A percentile compares a stretch with the other conserved stretches of the same genome.
phyloP scores from a whole-genome alignment of 2,113 vertebrate species.

The Gorilla gorilla region DNA sequence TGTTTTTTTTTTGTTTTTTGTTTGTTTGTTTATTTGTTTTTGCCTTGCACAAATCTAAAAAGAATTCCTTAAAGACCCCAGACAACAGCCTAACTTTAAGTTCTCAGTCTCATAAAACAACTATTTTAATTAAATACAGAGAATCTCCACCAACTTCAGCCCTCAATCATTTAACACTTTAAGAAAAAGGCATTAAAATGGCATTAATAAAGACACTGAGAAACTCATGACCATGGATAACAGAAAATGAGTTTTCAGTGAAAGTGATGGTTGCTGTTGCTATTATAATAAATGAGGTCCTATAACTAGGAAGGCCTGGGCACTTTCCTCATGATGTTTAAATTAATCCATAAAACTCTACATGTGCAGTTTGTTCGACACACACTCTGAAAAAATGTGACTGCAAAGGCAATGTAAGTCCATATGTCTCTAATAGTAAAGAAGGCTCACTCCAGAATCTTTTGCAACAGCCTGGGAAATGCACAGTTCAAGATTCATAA shows the following conservation, averaged over 20 bases:
- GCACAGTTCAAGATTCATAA: not conserved
- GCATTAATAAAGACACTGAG: slow-evolving; percentile 67
- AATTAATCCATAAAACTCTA: slow-evolving; percentile 63
- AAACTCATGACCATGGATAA: slow-evolving; percentile 53
- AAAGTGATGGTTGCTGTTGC: slow-evolving; percentile 42
- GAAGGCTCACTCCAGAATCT: not conserved
- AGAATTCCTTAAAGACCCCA: slow-evolving; percentile 7
- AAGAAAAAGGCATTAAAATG: slow-evolving; percentile 43
- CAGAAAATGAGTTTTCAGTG: slow-evolving; percentile 61
- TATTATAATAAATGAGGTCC: slow-evolving; percentile 51
- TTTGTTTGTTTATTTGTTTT: not conserved
- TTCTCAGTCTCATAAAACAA: slow-evolving; percentile 63
- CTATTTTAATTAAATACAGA: slow-evolving; percentile 75
- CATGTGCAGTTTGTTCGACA: slow-evolving; percentile 30
- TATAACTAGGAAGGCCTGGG: not conserved
- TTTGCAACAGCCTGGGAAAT: not conserved
- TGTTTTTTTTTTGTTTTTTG: not conserved
- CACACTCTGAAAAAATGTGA: slow-evolving; percentile 14
- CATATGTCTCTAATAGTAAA: not conserved
- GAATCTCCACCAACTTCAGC: slow-evolving; percentile 37
- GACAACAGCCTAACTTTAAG: slow-evolving; percentile 42
- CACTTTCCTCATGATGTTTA: slow-evolving; percentile 30
- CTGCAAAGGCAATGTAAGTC: slow-evolving; percentile 14
- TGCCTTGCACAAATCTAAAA: not conserved
- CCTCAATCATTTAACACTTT: slow-evolving; percentile 54